Conservation (phyloP, 2,797 vertebrate genomes). For the Oreochromis mossambicus region DNA sequence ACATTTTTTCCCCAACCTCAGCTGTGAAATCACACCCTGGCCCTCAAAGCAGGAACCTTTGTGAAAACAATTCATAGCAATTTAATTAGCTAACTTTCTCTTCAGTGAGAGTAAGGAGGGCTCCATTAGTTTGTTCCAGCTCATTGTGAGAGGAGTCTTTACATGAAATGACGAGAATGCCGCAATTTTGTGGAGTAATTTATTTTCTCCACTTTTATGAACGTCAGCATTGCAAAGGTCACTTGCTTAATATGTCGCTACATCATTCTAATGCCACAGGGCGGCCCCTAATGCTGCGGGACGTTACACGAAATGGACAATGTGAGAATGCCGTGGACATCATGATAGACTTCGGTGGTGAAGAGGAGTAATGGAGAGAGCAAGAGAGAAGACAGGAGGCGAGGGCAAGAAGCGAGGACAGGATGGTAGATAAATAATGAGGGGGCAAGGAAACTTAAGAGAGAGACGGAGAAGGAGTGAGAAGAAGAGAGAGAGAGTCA, state of each 20-base stretch:
- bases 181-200: constrained; percentile 30
- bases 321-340: constrained; percentile 1
- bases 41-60: constrained; percentile 31
- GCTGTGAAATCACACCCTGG: constrained; percentile 11
- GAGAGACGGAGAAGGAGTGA: constrained; percentile 17
- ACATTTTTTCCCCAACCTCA: constrained; percentile 36
- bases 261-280: constrained; percentile 36
- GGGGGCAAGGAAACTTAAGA: constrained; percentile 4
- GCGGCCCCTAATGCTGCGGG: background rate
- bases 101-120: background rate
- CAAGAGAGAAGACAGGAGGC: background rate
- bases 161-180: constrained; percentile 1
- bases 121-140: background rate
- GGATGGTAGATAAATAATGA: constrained; percentile 33
- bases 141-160: constrained; percentile 22
- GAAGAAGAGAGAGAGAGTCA: constrained; percentile 7
- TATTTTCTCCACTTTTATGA: constrained; percentile 41
- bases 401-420: constrained; percentile 9
- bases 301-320: background rate
- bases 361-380: constrained; percentile 22
- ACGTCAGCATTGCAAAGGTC: constrained; percentile 54
- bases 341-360: background rate
- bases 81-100: constrained; percentile 60
- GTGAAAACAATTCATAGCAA: constrained; percentile 26
- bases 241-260: constrained; percentile 20